Base-by-base conservation (phyloP, 2,113 vertebrate genomes). In the Siniperca knerii region DNA sequence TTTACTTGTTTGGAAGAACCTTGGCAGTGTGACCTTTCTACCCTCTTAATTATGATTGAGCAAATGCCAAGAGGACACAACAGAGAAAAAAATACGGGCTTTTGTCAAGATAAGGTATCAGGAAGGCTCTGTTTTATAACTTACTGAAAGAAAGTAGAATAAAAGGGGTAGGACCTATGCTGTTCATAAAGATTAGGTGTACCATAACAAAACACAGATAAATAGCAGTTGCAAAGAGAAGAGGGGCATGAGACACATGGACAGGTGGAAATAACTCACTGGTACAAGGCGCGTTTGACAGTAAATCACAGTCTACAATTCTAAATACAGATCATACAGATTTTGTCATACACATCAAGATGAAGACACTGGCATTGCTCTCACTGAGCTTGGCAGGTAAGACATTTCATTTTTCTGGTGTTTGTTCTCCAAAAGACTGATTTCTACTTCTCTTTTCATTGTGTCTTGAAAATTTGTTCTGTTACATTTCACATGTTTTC, bases 371-470 rank as follows among this genome's bases (percentile, higher is more conserved):
- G 33, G 23, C 44, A 3, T 52, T 94, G 9, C 75, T 95, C 44
- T 75, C 69, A 25, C 16, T 94, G 37, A 83, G 64, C 48, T 29
- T 94, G 0, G 25, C 92, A 92, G 93, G 95, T 95, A 87, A 77
- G 62, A 72, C 20, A 73, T 12, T 61, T 9, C 4, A 29, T 29
- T 42, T 16, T 66, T 37, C 8, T 2, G 15, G 3, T 66, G 20
- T 54, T 3, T 37, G 25, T 60, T 48, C 10, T 61, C 8, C 21
- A 21, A 73, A 48, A 44, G 6, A 18, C 2, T 1, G 9, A n/a
- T 40, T 64, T 37, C 6, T 58, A 61, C 33, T 66, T 50, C 33
- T 29, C 42, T 44, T 37, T 37, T 37, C 35, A 37, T 37, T 37
- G 35, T 37, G 35, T 37, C 42, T n/a, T 18, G 7, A 20, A 40